phyloP scores from a whole-genome alignment of 2,113 vertebrate species.

The Rhynchomys soricoides region DNA sequence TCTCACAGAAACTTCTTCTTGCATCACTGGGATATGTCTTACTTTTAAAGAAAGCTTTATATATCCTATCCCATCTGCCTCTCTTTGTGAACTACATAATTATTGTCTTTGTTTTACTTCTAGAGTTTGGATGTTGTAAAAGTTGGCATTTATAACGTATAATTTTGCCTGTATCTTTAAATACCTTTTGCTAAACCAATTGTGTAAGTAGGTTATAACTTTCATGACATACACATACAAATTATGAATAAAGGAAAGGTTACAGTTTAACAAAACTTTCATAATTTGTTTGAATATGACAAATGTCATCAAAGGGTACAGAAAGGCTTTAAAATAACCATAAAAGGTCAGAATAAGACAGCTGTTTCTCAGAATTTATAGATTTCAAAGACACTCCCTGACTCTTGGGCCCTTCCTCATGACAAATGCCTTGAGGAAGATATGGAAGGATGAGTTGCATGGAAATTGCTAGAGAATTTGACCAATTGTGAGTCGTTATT shows the following conservation, averaged over 20 bases:
- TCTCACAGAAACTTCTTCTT: neutral
- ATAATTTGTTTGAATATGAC: conserved; percentile 9
- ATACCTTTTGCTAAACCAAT: neutral
- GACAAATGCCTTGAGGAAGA: neutral
- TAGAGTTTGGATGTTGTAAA: conserved; percentile 30
- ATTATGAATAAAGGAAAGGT: neutral
- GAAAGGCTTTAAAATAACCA: neutral
- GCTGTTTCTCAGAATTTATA: neutral
- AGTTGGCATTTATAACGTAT: neutral
- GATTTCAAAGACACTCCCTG: neutral
- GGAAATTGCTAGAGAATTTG: neutral
- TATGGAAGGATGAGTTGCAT: neutral
- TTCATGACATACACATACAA: neutral
- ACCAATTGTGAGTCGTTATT: neutral
- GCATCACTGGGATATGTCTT: neutral
- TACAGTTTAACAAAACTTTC: neutral
- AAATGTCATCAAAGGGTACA: neutral
- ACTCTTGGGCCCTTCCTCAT: neutral
- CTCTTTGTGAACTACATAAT: neutral
- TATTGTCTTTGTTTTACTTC: conserved; percentile 19
- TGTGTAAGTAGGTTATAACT: neutral
- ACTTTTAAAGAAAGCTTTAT: conserved; percentile 13
- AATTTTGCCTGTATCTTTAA: neutral
- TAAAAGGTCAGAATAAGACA: too few relatives aligned
- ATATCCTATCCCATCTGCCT: neutral